These are phyloP conservation scores for Drosophila santomea DNA, from an alignment of 1,140 invertebrate genomes.

Conservation along the genomic window DNA sequence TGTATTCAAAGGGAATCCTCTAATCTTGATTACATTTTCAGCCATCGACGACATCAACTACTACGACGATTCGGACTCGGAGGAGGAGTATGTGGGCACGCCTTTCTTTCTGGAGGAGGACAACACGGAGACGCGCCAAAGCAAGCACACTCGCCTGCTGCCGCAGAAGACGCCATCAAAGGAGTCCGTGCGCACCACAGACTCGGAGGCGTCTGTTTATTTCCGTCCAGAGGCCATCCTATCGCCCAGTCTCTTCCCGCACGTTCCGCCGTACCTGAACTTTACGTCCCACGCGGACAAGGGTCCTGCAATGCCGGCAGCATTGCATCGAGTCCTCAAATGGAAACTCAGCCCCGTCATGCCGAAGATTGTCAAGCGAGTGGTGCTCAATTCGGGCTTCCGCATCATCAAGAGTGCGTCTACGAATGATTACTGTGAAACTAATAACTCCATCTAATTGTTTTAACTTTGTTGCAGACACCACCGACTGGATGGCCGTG, in stretches of 20 bases:
- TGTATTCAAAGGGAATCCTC: neutral
- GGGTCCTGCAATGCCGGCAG: constrained; percentile 87
- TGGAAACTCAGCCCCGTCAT: constrained; percentile 97
- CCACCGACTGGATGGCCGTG: constrained; percentile 90
- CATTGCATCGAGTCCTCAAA: constrained; percentile 91
- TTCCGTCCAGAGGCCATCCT: constrained; percentile 85
- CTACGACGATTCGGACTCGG: constrained; percentile 78
- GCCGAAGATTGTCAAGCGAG: constrained; percentile 93
- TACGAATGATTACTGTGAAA: neutral
- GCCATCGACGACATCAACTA: constrained; percentile 77
- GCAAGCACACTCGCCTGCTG: constrained; percentile 65
- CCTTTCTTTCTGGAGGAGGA: constrained; percentile 75
- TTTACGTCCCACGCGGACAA: constrained; percentile 92
- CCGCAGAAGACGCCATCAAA: constrained; percentile 49
- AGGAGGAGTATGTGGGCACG: constrained; percentile 74
- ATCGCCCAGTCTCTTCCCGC: constrained; percentile 91
- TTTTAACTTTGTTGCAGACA: constrained; percentile 84
- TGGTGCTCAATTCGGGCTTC: constrained; percentile 93
- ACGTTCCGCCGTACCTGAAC: constrained; percentile 95
- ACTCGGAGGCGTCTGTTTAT: constrained; percentile 65
- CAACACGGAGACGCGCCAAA: constrained; percentile 64
- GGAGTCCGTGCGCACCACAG: constrained; percentile 56
- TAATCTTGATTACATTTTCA: constrained; percentile 12
- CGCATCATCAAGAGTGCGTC: constrained; percentile 90
- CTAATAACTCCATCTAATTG: too few relatives aligned